Conservation (phyloP, 1,140 invertebrate species). For the Matsumurasca onukii region DNA sequence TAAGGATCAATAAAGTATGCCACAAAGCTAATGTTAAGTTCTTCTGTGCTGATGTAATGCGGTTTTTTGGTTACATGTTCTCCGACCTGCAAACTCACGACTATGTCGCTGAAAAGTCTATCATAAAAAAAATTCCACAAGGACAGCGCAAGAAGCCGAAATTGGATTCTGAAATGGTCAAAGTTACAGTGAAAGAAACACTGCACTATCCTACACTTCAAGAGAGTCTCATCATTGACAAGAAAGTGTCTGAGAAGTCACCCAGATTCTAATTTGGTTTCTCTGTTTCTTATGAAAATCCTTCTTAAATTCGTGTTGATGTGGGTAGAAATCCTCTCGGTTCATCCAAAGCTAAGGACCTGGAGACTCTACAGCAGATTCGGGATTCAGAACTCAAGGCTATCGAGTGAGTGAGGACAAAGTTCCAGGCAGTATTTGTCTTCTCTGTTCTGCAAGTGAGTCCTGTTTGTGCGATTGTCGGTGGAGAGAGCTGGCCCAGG, state of each 20-base stretch:
- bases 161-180: constrained; percentile 44
- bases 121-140: constrained; percentile 1
- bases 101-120: constrained; percentile 64
- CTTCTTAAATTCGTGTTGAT: constrained; percentile 73
- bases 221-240: neutral
- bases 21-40: constrained; percentile 79
- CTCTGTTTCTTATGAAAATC: constrained; percentile 50
- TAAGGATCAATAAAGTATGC: constrained; percentile 79
- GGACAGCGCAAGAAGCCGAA: constrained; percentile 45
- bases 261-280: constrained; percentile 34
- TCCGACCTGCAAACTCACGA: constrained; percentile 84
- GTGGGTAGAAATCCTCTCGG: constrained; percentile 66
- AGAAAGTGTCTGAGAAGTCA: neutral
- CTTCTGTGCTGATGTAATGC: constrained; percentile 91
- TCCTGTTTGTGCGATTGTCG: constrained; percentile 89
- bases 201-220: neutral
- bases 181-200: neutral
- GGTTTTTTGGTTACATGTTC: constrained; percentile 90
- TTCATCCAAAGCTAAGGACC: constrained; percentile 61
- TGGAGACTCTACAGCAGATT: constrained; percentile 59
- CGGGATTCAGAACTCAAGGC: constrained; percentile 61
- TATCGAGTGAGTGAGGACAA: constrained; percentile 51
- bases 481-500: constrained; percentile 91
- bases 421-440: constrained; percentile 53
- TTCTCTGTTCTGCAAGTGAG: constrained; percentile 65